Evolutionary conservation across 2,113 vertebrate species (phyloP), one percentile per base, ranked within the genome.

Genomic region (Carassius carassius): DNA sequence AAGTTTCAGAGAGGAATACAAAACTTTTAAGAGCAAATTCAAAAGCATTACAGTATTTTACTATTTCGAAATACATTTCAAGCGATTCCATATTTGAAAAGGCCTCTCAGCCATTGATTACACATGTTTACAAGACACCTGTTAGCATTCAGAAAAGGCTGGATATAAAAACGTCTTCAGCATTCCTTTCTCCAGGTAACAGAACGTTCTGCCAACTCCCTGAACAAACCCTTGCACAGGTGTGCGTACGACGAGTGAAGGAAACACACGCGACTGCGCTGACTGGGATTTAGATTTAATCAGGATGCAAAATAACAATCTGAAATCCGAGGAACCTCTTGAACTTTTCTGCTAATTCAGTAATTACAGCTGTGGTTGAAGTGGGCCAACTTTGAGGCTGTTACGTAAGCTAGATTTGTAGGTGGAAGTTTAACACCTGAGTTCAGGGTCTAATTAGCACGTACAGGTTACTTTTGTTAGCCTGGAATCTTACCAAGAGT

Each of bases 291-390:
- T 96, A 93, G 94, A 95, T 94, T 95, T 95, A 94, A 93, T 94
- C 94, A 92, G 93, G 95, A 94, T 95, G 94, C 94, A 95, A 94
- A 93, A 93, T 95, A 95, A 93, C 93, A 91, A 96, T 95, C 94
- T 94, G 97, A 97, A 98, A 99, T 95, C 92, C 90, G 96, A 98
- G 95, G 93, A 96, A 94, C 87, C 90, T 94, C 94, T 93, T 97
- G 96, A 98, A 98, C 97, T 97, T 97, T 95, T 91, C 95, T 95
- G 92, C 95, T 97, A 98, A 98, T 99, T 98, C 96, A 98, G 94
- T 99, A 97, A 98, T 99, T 98, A 95, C 94, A 95, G 96, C 96
- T 95, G 92, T 96, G 94, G 90, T 94, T 93, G 92, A 94, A 94
- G 94, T 92, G 94, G 94, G 93, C 94, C 93, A 92, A 91, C 92